Evolutionary conservation across 2,113 vertebrate species (phyloP), one percentile per base, ranked within the genome.

Genomic region (Tragelaphus buxtoni): DNA sequence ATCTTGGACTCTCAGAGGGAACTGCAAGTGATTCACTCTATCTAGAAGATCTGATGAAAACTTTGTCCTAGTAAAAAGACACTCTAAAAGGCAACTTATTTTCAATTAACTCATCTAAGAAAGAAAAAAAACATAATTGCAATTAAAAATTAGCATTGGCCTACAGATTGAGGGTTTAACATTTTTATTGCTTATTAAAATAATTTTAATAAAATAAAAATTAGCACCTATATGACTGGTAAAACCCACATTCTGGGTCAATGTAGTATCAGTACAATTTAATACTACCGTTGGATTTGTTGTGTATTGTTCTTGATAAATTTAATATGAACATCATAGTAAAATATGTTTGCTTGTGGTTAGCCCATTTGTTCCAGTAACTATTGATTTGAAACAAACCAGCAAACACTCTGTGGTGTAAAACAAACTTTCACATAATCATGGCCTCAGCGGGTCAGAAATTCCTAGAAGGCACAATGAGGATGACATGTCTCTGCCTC

Each of bases 231-330:
- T 28, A 22, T 85, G 76, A 79, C 16, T 39, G 7, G 6, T 94
- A 56, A 95, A 91, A 9, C 79, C 3, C 45, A 60, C 30, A 94
- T 86, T 94, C 17, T 58, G n/a, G 12, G 39, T 86, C 60, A 35
- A 28, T 72, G 6, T 32, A 55, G 14, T 60, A 17, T 39, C 51
- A 95, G 3, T 90, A 42, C 53, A 51, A 32, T 95, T 94, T 65
- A 93, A 45, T 60, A 49, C 2, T 32, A 60, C 5, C 0, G 4
- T 76, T 58, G 26, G 9, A 47, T 87, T 89, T 96, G 18, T 65
- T 58, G 3, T 14, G n/a, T 95, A 14, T 53, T 96, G 4, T 51
- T 87, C 69, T 93, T 96, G 18, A 92, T 96, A 79, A 56, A 86
- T 92, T 88, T 39, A 42, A 35, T 39, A 32, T 39, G 30, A n/a